Conservation (phyloP, 2,888 invertebrate species). For the Nomada flava region DNA sequence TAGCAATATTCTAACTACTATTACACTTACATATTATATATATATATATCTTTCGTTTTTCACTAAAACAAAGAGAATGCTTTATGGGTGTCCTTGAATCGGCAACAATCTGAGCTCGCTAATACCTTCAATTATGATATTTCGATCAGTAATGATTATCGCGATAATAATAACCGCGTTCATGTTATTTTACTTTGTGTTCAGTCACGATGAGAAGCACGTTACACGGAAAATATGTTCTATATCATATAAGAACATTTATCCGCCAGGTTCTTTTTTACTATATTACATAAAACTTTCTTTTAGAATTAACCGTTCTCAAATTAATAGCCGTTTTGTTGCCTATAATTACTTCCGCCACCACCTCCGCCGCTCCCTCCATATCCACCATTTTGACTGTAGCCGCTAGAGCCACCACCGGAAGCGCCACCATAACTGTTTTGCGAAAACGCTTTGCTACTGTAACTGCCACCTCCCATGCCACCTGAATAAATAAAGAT, state of each 20-base stretch:
- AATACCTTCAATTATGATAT: constrained; percentile 21
- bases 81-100: constrained; percentile 45
- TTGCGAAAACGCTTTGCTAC: constrained; percentile 77
- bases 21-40: constrained; percentile 47
- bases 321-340: constrained; percentile 81
- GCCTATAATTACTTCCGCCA: constrained; percentile 72
- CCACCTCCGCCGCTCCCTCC: constrained; percentile 69
- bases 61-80: constrained; percentile 52
- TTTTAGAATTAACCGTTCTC: constrained; percentile 35
- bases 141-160: neutral
- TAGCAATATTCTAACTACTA: constrained; percentile 42
- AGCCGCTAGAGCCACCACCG: constrained; percentile 67
- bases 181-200: constrained; percentile 32
- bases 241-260: constrained; percentile 22
- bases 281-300: constrained; percentile 62
- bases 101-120: constrained; percentile 17
- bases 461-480: constrained; percentile 71
- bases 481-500: constrained; percentile 60
- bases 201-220: constrained; percentile 47
- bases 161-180: constrained; percentile 26
- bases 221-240: constrained; percentile 45
- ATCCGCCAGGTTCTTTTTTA: constrained; percentile 34
- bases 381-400: constrained; percentile 78
- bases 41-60: neutral
- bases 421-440: constrained; percentile 73